phyloP scores from a whole-genome alignment of 2,888 invertebrate genomes.

The Spicauda simplicius region DNA sequence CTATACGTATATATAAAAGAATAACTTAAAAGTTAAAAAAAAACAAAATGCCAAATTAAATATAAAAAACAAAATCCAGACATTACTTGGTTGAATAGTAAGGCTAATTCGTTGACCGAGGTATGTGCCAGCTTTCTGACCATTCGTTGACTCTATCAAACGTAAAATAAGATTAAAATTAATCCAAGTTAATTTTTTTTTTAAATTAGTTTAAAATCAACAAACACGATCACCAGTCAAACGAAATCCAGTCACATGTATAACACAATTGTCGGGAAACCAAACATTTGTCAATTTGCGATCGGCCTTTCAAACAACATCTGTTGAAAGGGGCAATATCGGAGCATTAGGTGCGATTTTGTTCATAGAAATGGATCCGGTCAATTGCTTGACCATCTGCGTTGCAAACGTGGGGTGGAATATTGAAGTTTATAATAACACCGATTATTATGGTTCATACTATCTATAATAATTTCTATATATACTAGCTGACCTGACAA shows the following conservation, averaged over 20 bases:
- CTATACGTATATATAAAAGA: too few relatives aligned
- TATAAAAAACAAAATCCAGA: too few relatives aligned
- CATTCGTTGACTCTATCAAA: too few relatives aligned
- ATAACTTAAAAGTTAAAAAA: too few relatives aligned
- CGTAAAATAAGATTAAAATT: too few relatives aligned
- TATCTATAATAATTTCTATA: too few relatives aligned
- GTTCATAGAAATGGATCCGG: conserved; percentile 63
- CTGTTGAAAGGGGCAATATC: conserved; percentile 60
- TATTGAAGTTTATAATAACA: neutral
- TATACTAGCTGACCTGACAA: too few relatives aligned
- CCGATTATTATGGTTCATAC: neutral
- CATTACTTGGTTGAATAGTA: too few relatives aligned
- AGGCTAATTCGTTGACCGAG: too few relatives aligned
- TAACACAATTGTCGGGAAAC: conserved; percentile 29
- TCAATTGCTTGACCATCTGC: conserved; percentile 80
- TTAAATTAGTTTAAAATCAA: neutral
- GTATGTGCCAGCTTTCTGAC: too few relatives aligned
- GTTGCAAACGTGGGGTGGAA: conserved; percentile 43
- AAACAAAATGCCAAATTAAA: too few relatives aligned
- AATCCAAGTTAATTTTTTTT: too few relatives aligned
- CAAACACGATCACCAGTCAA: conserved; percentile 15
- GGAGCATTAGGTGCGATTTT: conserved; percentile 69
- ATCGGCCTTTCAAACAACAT: conserved; percentile 54
- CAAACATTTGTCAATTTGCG: conserved; percentile 39
- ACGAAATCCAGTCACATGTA: conserved; percentile 13